Evolutionary conservation across 2,888 invertebrate species (phyloP), one percentile per base, ranked within the genome.

Genomic region (Troides helena): DNA sequence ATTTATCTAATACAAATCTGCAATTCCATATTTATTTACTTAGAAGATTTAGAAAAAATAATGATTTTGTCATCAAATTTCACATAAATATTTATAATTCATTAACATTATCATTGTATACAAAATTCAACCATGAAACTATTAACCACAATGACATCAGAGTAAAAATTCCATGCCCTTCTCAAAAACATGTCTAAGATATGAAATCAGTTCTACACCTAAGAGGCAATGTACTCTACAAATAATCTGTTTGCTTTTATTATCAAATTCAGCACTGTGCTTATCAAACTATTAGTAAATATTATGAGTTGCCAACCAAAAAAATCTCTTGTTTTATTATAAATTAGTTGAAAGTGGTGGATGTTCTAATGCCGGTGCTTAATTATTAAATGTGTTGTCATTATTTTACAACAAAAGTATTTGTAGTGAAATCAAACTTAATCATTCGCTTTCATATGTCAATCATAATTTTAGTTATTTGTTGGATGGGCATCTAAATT

Each of bases 181-280:
- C 53, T 53, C 18, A 50, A 50, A 50, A 14, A 62, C 43, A 36
- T 61, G 36, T 21, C 53, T 30, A 43, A 67, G 67, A 62, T 62
- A 60, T 60, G n/a, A 66, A 53, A 60, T 36, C 23, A 17, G 18
- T 46, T 53, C 39, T 39, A 58, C 58, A 68, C 63, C 14, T 63
- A 62, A 53, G 50, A 65, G 65, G 64, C 68, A 69, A 65, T 64
- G 68, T 69, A 60, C 64, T 43, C 60, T 65, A 53, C 18, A 60
- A 18, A 69, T 64, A 64, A 65, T 69, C 56, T 65, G 4, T 69
- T 61, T 50, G 59, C 60, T 60, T 50, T 43, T 61, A 61, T 61
- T 65, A 69, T 69, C 68, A 61, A 14, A 8, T 63, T 60, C 30
- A 62, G 30, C 62, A 62, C 56, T 39, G 57, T 43, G 58, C 25